Conservation (phyloP, 2,113 vertebrate genomes). For the Mohoua ochrocephala region DNA sequence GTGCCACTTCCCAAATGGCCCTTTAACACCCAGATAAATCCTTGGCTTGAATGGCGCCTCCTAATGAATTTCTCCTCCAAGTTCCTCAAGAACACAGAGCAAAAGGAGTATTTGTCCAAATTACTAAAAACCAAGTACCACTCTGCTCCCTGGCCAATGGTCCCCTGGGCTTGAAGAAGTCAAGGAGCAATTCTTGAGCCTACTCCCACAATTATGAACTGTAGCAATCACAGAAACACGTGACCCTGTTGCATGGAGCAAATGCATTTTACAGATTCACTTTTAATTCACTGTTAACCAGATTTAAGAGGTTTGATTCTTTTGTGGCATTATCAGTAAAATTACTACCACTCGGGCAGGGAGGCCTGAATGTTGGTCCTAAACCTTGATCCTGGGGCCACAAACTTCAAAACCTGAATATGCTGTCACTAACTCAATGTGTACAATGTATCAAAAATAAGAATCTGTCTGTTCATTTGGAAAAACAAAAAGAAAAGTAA, state of each 20-base stretch:
- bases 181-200: neutral
- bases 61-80: neutral
- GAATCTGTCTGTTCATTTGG: neutral
- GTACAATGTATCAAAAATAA: conserved; percentile 58
- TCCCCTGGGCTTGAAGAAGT: neutral
- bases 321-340: neutral
- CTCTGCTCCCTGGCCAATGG: neutral
- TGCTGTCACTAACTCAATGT: conserved; percentile 41
- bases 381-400: conserved; percentile 60
- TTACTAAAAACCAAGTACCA: neutral
- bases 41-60: neutral
- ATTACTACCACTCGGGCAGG: neutral
- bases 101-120: neutral
- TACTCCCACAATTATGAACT: neutral
- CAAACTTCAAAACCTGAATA: conserved; percentile 44
- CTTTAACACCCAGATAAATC: conserved; percentile 14
- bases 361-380: neutral
- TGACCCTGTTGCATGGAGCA: neutral
- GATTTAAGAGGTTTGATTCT: neutral
- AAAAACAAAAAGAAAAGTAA: neutral
- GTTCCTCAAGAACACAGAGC: neutral
- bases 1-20: neutral
- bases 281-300: neutral
- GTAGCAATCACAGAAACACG: neutral
- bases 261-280: neutral